Evolutionary conservation across 2,888 invertebrate genomes (phyloP).

Genomic region (Eurytoma adleriae): DNA sequence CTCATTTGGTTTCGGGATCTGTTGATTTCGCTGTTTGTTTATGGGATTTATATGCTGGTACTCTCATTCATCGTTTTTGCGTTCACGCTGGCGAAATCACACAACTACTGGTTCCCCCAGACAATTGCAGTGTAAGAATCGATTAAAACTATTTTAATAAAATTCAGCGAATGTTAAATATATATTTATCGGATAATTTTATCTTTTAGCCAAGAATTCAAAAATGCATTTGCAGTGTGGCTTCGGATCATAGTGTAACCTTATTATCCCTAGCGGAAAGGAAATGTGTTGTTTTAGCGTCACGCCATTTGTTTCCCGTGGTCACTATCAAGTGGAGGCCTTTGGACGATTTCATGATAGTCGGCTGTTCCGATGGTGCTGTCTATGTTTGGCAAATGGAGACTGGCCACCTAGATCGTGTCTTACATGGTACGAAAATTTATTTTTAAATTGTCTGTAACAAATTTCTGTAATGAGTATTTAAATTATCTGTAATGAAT

Average conservation of each 20-base stretch:
- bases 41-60: slow-evolving; percentile 96
- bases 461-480: background rate
- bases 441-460: slow-evolving; percentile 37
- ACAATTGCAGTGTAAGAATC: slow-evolving; percentile 87
- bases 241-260: slow-evolving; percentile 98
- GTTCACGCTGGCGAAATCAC: slow-evolving; percentile 99
- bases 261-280: slow-evolving; percentile 93
- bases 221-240: slow-evolving; percentile 97
- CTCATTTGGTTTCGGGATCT: slow-evolving; percentile 95
- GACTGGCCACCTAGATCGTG: slow-evolving; percentile 97
- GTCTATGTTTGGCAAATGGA: slow-evolving; percentile 99
- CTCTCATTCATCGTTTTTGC: slow-evolving; percentile 94
- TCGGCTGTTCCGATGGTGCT: slow-evolving; percentile 97
- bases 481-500: slow-evolving; percentile 26
- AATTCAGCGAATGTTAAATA: background rate
- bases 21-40: slow-evolving; percentile 98
- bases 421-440: slow-evolving; percentile 85
- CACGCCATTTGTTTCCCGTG: slow-evolving; percentile 96
- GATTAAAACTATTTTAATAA: background rate
- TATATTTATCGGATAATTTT: slow-evolving; percentile 7
- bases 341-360: slow-evolving; percentile 97
- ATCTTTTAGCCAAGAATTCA: slow-evolving; percentile 88
- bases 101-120: slow-evolving; percentile 95
- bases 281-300: slow-evolving; percentile 95
- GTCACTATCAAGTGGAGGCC: slow-evolving; percentile 97